These are phyloP conservation scores for Contarinia nasturtii DNA, from an alignment of 1,140 invertebrate genomes.

Conservation along the genomic window DNA sequence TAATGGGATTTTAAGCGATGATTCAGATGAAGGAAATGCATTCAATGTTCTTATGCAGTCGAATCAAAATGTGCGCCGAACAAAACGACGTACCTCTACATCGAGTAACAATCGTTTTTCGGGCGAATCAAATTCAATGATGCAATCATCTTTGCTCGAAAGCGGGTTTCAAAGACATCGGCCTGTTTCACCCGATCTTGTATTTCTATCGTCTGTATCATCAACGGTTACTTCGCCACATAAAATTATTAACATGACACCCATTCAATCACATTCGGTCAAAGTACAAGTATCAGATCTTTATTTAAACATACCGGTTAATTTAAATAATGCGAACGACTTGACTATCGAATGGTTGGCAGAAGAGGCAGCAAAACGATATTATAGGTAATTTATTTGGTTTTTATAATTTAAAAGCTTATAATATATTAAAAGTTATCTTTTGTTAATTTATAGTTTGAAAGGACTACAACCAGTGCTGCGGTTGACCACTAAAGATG, in stretches of 20 bases:
- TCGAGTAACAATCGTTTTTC: not conserved
- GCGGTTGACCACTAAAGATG: conserved; percentile 41
- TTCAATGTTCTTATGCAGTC: conserved; percentile 1
- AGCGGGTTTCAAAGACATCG: conserved; percentile 12
- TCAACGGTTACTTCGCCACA: no score
- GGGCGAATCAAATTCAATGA: conserved; percentile 7
- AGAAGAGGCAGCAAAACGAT: conserved; percentile 43
- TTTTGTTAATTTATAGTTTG: conserved; percentile 25
- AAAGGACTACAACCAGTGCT: conserved; percentile 39
- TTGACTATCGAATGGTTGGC: conserved; percentile 46
- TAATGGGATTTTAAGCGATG: conserved; percentile 12
- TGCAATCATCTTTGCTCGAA: conserved; percentile 17
- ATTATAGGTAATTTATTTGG: conserved; percentile 37
- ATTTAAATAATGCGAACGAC: conserved; percentile 31
- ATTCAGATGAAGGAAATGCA: conserved; percentile 5
- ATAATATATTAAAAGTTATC: no score
- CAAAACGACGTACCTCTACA: not conserved
- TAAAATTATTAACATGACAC: no score
- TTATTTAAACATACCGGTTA: conserved; percentile 38
- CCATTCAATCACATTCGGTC: conserved; percentile 18
- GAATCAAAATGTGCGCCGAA: not conserved
- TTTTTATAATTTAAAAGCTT: not conserved
- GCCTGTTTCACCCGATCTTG: no score
- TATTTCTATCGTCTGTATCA: no score
- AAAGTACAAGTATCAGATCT: conserved; percentile 43